Evolutionary conservation across 1,140 invertebrate species (phyloP).

Genomic region (Ladona fulva): DNA sequence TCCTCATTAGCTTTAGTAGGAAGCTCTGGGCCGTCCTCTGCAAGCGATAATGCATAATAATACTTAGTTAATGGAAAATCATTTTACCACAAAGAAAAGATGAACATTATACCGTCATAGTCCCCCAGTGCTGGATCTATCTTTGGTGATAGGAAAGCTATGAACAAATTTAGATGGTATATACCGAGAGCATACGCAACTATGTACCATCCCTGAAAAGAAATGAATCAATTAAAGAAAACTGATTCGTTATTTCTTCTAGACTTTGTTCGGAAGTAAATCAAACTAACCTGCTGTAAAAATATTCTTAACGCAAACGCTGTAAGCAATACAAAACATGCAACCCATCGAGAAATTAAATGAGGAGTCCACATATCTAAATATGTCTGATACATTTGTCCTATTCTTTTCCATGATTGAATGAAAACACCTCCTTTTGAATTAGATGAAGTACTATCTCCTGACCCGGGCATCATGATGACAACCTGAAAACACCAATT

Average conservation of each 20-base stretch:
- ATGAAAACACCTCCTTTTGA: not conserved
- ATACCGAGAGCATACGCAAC: conserved; percentile 97
- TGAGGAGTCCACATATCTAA: conserved; percentile 9
- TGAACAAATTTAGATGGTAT: conserved; percentile 98
- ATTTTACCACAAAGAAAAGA: not conserved
- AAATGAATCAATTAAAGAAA: conserved; percentile 24
- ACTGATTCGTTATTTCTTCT: not conserved
- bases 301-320: not conserved
- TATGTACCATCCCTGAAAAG: conserved; percentile 96
- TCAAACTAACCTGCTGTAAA: not conserved
- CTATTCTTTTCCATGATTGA: not conserved
- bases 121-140: conserved; percentile 90
- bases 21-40: conserved; percentile 81
- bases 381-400: not conserved
- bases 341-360: not conserved
- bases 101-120: conserved; percentile 63
- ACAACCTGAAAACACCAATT: not conserved
- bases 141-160: conserved; percentile 98
- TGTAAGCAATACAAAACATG: not conserved
- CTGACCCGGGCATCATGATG: not conserved
- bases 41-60: conserved; percentile 30
- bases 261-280: not conserved
- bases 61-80: not conserved
- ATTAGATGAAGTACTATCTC: not conserved
- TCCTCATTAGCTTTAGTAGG: conserved; percentile 94